These are phyloP conservation scores for Lasius fuliginosus DNA, from an alignment of 2,888 invertebrate genomes.

Conservation along the genomic window DNA sequence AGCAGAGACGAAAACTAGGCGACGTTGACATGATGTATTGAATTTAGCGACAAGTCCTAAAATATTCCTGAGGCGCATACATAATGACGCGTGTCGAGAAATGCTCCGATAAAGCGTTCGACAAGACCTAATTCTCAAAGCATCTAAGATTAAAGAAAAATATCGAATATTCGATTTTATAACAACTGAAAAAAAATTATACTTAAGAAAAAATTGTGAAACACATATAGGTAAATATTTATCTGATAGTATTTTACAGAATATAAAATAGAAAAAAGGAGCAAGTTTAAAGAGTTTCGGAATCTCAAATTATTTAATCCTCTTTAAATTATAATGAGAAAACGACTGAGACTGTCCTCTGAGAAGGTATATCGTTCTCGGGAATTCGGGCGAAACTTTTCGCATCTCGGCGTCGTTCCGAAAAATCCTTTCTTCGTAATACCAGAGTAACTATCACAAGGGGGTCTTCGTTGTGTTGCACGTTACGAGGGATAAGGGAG, in stretches of 20 bases:
- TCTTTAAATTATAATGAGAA: background rate
- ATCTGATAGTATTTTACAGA: background rate
- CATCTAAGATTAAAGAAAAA: background rate
- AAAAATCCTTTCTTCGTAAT: conserved; percentile 23
- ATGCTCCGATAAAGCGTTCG: background rate
- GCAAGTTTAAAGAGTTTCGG: background rate
- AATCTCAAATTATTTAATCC: conserved; percentile 28
- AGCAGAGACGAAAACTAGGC: background rate
- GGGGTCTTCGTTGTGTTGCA: conserved; percentile 24
- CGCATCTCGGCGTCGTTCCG: conserved; percentile 13
- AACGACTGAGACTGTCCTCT: background rate
- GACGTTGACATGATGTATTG: conserved; percentile 28
- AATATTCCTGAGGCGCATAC: background rate
- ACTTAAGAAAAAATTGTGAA: background rate
- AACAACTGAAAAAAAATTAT: background rate
- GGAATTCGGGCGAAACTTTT: conserved; percentile 39
- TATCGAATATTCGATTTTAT: background rate
- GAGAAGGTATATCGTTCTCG: background rate
- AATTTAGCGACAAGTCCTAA: conserved; percentile 18
- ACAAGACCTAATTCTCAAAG: background rate
- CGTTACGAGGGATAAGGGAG: conserved; percentile 39
- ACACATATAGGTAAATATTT: background rate
- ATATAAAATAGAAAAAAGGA: background rate
- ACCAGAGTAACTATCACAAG: conserved; percentile 53
- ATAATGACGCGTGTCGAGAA: background rate